Evolutionary conservation across 2,888 invertebrate species (phyloP), one percentile per base, ranked within the genome.

Genomic region (Orthonychiurus folsomi): DNA sequence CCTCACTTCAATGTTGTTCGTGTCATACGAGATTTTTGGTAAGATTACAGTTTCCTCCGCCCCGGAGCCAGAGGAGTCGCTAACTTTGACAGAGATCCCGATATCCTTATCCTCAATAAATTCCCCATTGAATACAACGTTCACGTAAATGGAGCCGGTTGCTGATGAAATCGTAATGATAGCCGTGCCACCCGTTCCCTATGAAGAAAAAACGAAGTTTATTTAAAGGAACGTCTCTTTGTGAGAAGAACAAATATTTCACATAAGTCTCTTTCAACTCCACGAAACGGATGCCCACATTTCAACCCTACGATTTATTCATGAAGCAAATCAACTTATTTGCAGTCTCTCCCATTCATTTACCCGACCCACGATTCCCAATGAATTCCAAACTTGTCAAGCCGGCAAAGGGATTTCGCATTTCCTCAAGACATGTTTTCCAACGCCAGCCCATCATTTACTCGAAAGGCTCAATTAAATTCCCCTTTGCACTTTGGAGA

Each of bases 101-200:
- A 73, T 73, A 54, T 73, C 70, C 55, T 71, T 60, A 56, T 73
- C 73, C 61, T 73, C 71, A 50, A 66, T 61, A 59, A 91, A 89
- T 1, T 91, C 81, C 12, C 92, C 91, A 73, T 89, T 90, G 76
- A 90, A 90, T 0, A 89, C 83, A 2, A 91, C 77, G 0, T 88
- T 87, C 50, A 91, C 77, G 75, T 91, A 88, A 63, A 92, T 83
- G 47, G 88, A 88, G 0, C 91, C 89, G 3, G 74, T 71, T 5
- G 73, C 67, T 0, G 88, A 85, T 0, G 85, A 87, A 0, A 87
- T 88, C 0, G 90, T 88, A 1, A 93, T 86, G 37, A 91, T 86
- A 0, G 91, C 92, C 0, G 91, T 91, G 1, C 90, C 93, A 73
- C 89, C 90, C 72, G 80, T 85, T 73, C 81, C 88, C 73, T 73